Base-by-base conservation (phyloP, 2,113 vertebrate genomes). In the Amblyornis subalaris region DNA sequence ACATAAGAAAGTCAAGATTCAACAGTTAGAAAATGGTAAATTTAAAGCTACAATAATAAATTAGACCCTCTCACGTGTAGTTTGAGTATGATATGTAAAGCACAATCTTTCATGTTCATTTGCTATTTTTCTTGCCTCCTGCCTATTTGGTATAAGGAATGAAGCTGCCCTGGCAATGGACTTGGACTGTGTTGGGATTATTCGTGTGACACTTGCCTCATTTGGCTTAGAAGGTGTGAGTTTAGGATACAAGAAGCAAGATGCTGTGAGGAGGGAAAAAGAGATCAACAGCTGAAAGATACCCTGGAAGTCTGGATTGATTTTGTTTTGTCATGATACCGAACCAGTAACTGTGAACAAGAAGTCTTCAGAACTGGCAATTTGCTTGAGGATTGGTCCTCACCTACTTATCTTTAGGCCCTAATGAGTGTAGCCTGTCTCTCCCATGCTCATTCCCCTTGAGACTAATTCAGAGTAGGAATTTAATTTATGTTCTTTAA, bases 401-500 rank as follows among this genome's bases (percentile, higher is more conserved):
- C 36, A 13, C 1, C 57, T 60, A 29, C 77, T 88, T n/a, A 48
- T 76, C 64, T 79, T 54, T 4, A 50, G 78, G 62, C 54, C 45
- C 42, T 57, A 42, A 53, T 22, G 48, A 74, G 61, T 77, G 48
- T 1, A 72, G 45, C 44, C 66, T 86, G 65, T 22, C 45, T 77
- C 85, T 79, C 3, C 1, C 77, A 62, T 1, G 1, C 28, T 60
- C 81, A 60, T 61, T 61, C 38, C 85, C 54, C 58, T 21, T 0
- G 54, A 75, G 66, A 75, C 54, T 82, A 85, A 94, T 85, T 89
- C 71, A 73, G 78, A 88, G 36, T 10, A 85, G 40, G 50, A 76
- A 76, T 64, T 92, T 82, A 91, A 96, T 87, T 93, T 65, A 69
- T 79, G 45, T 45, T 93, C 62, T 83, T 93, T 75, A 79, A 88